Evolutionary conservation across 2,888 invertebrate genomes (phyloP).

Genomic region (Dromius quadrimaculatus): DNA sequence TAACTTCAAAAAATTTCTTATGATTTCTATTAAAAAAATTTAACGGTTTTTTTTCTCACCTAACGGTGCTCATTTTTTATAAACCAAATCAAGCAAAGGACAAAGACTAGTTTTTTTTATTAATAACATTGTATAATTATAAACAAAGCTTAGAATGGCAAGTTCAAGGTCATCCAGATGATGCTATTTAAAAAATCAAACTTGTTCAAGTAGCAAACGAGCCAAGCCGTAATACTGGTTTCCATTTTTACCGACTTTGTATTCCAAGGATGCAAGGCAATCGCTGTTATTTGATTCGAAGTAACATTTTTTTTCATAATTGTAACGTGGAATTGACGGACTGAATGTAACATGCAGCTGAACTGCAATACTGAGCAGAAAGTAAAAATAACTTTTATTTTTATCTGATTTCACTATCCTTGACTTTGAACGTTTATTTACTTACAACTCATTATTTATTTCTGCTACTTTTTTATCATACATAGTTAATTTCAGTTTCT

Average conservation of each 20-base stretch:
- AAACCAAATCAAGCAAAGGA: conserved; percentile 18
- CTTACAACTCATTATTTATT: too few relatives aligned
- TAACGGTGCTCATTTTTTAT: conserved; percentile 4
- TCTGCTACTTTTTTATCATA: too few relatives aligned
- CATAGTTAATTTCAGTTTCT: too few relatives aligned
- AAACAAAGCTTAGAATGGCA: conserved; percentile 29
- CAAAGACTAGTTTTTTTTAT: too few relatives aligned
- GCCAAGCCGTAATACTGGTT: conserved; percentile 47
- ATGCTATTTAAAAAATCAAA: conserved; percentile 45
- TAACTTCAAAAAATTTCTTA: neutral
- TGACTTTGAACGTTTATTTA: conserved; percentile 4
- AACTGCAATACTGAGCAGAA: neutral
- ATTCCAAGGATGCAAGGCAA: conserved; percentile 32
- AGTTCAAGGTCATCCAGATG: conserved; percentile 50
- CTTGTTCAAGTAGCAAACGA: conserved; percentile 34
- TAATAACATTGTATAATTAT: conserved; percentile 28
- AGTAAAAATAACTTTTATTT: conserved; percentile 7
- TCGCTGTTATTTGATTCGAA: conserved; percentile 12
- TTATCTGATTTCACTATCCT: conserved; percentile 4
- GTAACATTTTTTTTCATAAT: conserved; percentile 16
- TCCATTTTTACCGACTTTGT: conserved; percentile 49
- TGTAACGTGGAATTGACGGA: neutral
- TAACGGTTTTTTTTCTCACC: neutral
- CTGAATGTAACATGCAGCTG: too few relatives aligned
- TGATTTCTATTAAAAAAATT: too few relatives aligned